Percentiles rank a stretch among this genome's conserved stretches.
phyloP scores from a whole-genome alignment of 23 tunicate genomes.

The Phallusia fumigata region DNA sequence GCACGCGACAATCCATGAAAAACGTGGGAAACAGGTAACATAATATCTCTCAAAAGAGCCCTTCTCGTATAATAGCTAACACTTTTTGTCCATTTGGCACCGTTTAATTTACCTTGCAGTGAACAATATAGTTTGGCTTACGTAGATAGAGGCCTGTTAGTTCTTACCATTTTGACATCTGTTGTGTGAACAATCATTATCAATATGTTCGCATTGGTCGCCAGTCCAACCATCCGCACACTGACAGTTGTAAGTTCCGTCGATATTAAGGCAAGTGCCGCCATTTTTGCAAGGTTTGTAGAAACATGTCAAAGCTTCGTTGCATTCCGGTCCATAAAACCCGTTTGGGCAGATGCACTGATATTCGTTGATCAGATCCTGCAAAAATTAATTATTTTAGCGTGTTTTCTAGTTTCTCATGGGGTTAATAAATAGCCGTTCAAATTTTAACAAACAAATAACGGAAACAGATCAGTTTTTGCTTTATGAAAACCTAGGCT shows the following conservation, averaged over 20 bases:
- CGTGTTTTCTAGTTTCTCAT: no score
- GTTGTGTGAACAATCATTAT: slow-evolving; percentile 20
- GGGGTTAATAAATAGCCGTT: no score
- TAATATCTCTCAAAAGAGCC: slow-evolving; percentile 15
- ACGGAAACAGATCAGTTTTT: no score
- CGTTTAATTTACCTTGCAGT: no score
- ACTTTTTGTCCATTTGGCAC: slow-evolving; percentile 17
- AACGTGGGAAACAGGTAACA: slow-evolving; percentile 58
- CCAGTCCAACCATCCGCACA: slow-evolving; percentile 50
- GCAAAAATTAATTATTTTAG: not conserved
- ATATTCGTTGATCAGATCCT: slow-evolving; percentile 46
- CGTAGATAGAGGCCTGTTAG: not conserved
- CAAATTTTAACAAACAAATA: no score
- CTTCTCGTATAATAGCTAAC: not conserved
- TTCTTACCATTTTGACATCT: slow-evolving; percentile 67
- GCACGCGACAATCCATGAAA: slow-evolving; percentile 2
- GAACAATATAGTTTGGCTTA: no score
- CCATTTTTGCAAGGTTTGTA: slow-evolving; percentile 58
- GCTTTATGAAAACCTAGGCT: not conserved
- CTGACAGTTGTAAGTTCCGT: slow-evolving; percentile 31
- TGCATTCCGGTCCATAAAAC: slow-evolving; percentile 56
- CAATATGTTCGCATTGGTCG: slow-evolving; percentile 29
- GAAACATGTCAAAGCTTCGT: slow-evolving; percentile 33
- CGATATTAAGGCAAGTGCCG: slow-evolving; percentile 36
- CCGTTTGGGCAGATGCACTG: slow-evolving; percentile 50